Conservation (phyloP, 2,888 invertebrate genomes). For the Philereme transversata region DNA sequence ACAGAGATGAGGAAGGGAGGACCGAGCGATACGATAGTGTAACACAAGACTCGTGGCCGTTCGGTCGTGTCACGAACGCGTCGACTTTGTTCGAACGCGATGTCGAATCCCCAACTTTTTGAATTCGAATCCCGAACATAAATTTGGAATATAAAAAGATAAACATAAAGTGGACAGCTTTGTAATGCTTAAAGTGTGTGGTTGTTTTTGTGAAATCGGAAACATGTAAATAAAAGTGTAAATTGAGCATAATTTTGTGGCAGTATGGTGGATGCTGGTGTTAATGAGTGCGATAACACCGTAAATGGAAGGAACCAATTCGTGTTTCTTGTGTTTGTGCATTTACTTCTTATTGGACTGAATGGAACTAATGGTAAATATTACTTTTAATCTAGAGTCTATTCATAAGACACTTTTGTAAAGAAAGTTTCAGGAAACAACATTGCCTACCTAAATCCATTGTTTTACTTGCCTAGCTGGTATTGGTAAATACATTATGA, state of each 20-base stretch:
- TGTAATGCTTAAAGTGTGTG: conserved; percentile 29
- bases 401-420: no score
- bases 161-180: background rate
- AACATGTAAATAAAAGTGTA: conserved; percentile 77
- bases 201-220: conserved; percentile 48
- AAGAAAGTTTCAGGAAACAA: no score
- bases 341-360: conserved; percentile 80
- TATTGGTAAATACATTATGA: no score
- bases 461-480: no score
- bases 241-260: conserved; percentile 72
- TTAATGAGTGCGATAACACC: conserved; percentile 80
- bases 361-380: conserved; percentile 81
- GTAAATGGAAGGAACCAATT: conserved; percentile 81
- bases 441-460: no score
- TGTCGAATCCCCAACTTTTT: conserved; percentile 64
- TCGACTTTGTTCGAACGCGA: conserved; percentile 43
- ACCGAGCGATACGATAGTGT: conserved; percentile 62
- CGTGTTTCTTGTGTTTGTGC: conserved; percentile 80
- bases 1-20: conserved; percentile 77
- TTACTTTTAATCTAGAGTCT: conserved; percentile 28
- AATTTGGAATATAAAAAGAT: background rate
- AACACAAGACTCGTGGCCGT: conserved; percentile 64
- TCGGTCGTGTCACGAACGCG: conserved; percentile 65
- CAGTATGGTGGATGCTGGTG: conserved; percentile 83
- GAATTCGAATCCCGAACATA: conserved; percentile 22